phyloP scores from a whole-genome alignment of 2,797 vertebrate species.

The Falco naumanni region DNA sequence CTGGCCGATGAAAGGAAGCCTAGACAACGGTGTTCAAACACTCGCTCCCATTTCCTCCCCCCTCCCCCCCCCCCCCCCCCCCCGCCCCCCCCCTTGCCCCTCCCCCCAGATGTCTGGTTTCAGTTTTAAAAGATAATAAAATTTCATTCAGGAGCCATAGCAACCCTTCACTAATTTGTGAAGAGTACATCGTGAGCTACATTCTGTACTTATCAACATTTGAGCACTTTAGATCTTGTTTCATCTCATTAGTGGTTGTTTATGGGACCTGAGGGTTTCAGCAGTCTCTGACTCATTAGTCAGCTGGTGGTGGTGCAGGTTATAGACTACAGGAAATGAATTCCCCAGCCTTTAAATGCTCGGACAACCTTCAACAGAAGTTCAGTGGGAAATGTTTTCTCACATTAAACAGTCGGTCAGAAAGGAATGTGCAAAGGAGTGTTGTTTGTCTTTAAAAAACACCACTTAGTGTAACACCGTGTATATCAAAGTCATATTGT shows the following conservation, averaged over 20 bases:
- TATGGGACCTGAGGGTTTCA: slow-evolving; percentile 61
- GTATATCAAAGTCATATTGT: neutral
- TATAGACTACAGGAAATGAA: neutral
- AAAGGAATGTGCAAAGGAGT: neutral
- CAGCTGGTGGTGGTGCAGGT: slow-evolving; percentile 3
- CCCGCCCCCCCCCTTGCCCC: neutral
- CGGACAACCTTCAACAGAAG: neutral
- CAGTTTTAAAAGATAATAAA: slow-evolving; percentile 64
- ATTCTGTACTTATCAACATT: slow-evolving; percentile 54
- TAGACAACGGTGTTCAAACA: slow-evolving; percentile 60
- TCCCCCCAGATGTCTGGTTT: slow-evolving; percentile 51
- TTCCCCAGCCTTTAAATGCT: slow-evolving; percentile 10
- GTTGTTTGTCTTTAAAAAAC: neutral
- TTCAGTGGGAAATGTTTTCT: neutral
- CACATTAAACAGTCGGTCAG: neutral
- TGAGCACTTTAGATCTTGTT: slow-evolving; percentile 48
- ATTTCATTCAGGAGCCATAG: slow-evolving; percentile 68
- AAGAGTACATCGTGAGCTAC: slow-evolving; percentile 47
- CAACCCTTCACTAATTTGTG: slow-evolving; percentile 58
- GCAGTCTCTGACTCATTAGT: slow-evolving; percentile 44
- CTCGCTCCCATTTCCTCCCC: slow-evolving; percentile 22
- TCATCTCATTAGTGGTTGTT: slow-evolving; percentile 52
- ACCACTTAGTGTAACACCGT: neutral
- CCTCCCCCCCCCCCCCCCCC: neutral
- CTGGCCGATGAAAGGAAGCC: slow-evolving; percentile 63